Evolutionary conservation across 2,113 vertebrate genomes (phyloP).

Genomic region (Smithornis capensis): DNA sequence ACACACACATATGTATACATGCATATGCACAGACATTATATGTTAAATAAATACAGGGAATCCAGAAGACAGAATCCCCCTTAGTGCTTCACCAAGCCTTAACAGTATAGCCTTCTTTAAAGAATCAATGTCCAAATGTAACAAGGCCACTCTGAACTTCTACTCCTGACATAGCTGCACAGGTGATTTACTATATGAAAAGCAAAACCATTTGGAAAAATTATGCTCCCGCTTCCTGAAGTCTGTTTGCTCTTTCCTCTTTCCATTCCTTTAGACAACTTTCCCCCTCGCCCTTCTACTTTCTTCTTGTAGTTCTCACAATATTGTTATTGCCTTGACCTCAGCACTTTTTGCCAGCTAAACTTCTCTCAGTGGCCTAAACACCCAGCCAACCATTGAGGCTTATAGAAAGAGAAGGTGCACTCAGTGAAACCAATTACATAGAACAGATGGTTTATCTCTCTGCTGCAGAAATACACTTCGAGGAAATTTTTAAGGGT

Average conservation of each 20-base stretch:
- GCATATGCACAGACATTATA: rapidly evolving
- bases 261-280: neutral
- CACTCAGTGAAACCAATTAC: neutral
- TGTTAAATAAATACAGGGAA: neutral
- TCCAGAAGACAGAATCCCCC: neutral
- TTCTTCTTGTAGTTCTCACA: neutral
- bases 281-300: neutral
- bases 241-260: neutral
- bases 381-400: neutral
- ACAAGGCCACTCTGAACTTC: neutral
- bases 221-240: neutral
- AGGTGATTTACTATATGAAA: neutral
- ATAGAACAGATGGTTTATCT: neutral
- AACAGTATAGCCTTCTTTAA: neutral
- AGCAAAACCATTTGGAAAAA: neutral
- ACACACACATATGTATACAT: too few relatives aligned
- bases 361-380: neutral
- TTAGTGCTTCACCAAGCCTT: neutral
- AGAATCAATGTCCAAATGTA: neutral
- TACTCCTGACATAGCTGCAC: neutral
- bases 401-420: neutral
- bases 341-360: neutral
- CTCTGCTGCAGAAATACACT: neutral
- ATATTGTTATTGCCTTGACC: neutral
- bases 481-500: neutral